Percentiles rank a stretch among this genome's conserved stretches.
Conservation (phyloP, 2,797 vertebrate species). For the Potorous gilbertii region DNA sequence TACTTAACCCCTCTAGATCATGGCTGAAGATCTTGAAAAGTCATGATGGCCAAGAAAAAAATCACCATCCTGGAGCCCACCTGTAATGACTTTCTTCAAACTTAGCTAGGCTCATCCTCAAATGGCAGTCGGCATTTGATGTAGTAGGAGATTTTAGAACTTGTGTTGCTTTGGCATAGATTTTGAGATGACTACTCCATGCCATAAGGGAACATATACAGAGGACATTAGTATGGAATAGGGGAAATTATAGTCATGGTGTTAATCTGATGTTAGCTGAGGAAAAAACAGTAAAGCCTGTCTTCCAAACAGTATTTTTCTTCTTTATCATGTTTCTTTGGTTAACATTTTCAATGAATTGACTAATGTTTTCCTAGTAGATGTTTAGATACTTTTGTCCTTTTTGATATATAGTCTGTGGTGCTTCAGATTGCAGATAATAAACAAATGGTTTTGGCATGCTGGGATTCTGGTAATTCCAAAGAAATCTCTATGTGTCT, state of each 20-base stretch:
- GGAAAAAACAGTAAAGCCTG: not conserved
- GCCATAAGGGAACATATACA: not conserved
- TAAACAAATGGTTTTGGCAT: not conserved
- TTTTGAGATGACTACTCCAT: not conserved
- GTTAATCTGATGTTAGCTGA: not conserved
- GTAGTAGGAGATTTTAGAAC: not conserved
- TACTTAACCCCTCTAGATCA: not conserved
- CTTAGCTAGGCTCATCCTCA: no score
- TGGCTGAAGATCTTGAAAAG: not conserved
- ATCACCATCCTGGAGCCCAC: not conserved
- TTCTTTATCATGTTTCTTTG: not conserved
- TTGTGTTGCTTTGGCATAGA: not conserved
- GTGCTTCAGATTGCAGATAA: not conserved
- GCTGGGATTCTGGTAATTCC: not conserved
- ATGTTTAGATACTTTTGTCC: not conserved
- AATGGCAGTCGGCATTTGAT: not conserved
- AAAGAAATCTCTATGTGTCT: not conserved
- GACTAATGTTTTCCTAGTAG: not conserved
- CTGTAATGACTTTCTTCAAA: not conserved
- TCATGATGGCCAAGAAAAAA: not conserved
- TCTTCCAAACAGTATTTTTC: not conserved
- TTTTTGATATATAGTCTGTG: not conserved
- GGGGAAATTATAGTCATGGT: not conserved
- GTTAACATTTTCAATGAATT: not conserved
- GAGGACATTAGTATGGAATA: constrained; percentile 1